These are phyloP conservation scores for Notiomystis cincta DNA, from an alignment of 2,113 vertebrate genomes.

Conservation along the genomic window DNA sequence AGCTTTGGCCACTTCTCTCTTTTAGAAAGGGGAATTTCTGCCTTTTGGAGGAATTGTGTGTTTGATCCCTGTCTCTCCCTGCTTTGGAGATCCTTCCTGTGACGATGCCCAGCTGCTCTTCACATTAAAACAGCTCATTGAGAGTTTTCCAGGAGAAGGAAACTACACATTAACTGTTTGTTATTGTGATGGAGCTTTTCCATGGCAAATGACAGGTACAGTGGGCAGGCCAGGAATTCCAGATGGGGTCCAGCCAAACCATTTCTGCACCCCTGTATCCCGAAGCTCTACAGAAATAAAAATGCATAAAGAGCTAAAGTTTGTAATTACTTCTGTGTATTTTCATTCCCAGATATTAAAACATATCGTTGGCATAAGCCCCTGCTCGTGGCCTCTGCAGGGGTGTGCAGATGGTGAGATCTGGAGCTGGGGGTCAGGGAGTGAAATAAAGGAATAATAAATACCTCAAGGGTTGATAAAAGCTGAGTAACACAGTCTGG, in stretches of 20 bases:
- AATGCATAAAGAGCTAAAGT: not conserved
- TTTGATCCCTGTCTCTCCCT: not conserved
- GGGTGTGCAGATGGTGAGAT: not conserved
- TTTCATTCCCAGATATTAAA: not conserved
- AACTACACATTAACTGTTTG: not conserved
- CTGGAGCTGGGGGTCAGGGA: not conserved
- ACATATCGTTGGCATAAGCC: accelerated
- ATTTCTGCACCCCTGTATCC: not conserved
- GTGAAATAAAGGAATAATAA: not conserved
- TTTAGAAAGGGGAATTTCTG: not conserved
- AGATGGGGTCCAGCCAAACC: not conserved
- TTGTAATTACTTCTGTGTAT: not conserved
- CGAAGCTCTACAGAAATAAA: not conserved
- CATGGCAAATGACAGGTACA: not conserved
- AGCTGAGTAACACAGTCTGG: not conserved
- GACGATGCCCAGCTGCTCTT: not conserved
- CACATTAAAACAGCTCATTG: not conserved
- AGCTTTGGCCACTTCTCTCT: too few relatives aligned
- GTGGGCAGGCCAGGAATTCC: not conserved
- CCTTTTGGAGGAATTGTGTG: not conserved
- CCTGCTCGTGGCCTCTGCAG: accelerated
- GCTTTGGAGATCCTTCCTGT: accelerated
- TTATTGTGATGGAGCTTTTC: not conserved
- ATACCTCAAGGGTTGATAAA: not conserved
- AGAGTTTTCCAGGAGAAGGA: not conserved